Evolutionary conservation across 2,888 invertebrate species (phyloP).

Genomic region (Eupithecia subumbrata): DNA sequence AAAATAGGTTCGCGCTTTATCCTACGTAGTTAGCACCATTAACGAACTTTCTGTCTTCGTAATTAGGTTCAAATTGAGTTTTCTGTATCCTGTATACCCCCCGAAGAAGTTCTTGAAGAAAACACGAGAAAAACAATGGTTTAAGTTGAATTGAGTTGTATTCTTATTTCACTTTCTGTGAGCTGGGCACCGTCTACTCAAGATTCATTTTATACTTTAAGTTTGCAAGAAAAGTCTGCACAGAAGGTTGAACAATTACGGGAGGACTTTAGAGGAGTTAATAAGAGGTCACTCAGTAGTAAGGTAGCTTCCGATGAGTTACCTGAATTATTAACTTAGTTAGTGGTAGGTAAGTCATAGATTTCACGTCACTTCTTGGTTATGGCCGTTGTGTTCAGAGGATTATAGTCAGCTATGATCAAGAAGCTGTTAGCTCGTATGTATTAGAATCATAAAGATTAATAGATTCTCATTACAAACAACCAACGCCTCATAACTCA

Average conservation of each 20-base stretch:
- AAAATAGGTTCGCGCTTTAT: constrained; percentile 53
- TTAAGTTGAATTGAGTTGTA: constrained; percentile 37
- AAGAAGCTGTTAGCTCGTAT: not conserved
- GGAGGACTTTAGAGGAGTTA: constrained; percentile 6
- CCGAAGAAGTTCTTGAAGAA: constrained; percentile 16
- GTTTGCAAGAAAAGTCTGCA: constrained; percentile 21
- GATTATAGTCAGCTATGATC: not conserved
- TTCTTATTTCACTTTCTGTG: constrained; percentile 33
- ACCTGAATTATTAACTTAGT: not conserved
- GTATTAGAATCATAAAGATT: not conserved
- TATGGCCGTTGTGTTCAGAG: not conserved
- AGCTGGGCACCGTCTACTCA: constrained; percentile 22
- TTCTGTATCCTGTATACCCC: constrained; percentile 16
- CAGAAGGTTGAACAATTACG: constrained; percentile 7
- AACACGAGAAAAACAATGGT: constrained; percentile 33
- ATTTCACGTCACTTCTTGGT: not conserved
- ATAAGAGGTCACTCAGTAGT: not conserved
- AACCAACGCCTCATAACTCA: constrained; percentile 11
- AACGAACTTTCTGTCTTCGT: constrained; percentile 34
- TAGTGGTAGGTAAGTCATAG: not conserved
- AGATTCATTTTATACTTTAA: constrained; percentile 31
- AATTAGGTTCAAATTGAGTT: constrained; percentile 40
- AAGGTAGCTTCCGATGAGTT: not conserved
- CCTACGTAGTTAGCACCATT: constrained; percentile 41
- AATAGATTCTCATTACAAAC: constrained; percentile 7